phyloP scores from a whole-genome alignment of 2,888 invertebrate species.

The Priocnemis perturbator region DNA sequence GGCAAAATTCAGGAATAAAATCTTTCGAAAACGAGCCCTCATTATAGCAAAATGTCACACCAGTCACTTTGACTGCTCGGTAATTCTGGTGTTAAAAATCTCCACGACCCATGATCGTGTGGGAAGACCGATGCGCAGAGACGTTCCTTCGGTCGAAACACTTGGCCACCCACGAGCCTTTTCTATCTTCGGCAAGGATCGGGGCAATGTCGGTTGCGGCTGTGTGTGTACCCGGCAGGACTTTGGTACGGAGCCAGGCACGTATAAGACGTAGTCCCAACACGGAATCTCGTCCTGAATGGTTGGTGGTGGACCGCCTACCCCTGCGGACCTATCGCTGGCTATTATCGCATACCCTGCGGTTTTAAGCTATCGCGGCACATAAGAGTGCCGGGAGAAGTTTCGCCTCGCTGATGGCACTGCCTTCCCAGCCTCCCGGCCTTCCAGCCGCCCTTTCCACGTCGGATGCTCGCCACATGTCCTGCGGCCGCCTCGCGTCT shows the following conservation, averaged over 20 bases:
- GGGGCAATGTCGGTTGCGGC: too few relatives aligned
- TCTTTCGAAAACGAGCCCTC: too few relatives aligned
- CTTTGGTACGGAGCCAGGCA: neutral
- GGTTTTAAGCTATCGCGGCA: conserved; percentile 64
- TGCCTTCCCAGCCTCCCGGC: conserved; percentile 41
- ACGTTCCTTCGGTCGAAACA: neutral
- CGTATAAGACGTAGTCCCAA: conserved; percentile 39
- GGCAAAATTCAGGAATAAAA: too few relatives aligned
- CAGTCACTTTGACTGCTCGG: too few relatives aligned
- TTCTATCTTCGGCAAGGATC: too few relatives aligned
- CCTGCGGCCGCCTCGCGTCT: neutral
- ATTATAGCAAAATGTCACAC: too few relatives aligned
- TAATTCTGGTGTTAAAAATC: too few relatives aligned
- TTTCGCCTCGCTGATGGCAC: conserved; percentile 51
- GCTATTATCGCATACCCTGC: conserved; percentile 69
- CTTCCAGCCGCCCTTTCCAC: neutral
- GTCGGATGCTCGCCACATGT: conserved; percentile 2
- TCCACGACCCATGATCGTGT: neutral
- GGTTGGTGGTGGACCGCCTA: conserved; percentile 36
- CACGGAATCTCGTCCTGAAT: conserved; percentile 42
- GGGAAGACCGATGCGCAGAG: neutral
- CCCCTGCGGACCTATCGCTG: conserved; percentile 60
- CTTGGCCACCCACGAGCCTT: too few relatives aligned
- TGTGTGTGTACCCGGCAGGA: neutral
- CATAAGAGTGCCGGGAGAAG: conserved; percentile 43